Conservation (phyloP, 1,140 invertebrate species). For the Trichogramma pretiosum region DNA sequence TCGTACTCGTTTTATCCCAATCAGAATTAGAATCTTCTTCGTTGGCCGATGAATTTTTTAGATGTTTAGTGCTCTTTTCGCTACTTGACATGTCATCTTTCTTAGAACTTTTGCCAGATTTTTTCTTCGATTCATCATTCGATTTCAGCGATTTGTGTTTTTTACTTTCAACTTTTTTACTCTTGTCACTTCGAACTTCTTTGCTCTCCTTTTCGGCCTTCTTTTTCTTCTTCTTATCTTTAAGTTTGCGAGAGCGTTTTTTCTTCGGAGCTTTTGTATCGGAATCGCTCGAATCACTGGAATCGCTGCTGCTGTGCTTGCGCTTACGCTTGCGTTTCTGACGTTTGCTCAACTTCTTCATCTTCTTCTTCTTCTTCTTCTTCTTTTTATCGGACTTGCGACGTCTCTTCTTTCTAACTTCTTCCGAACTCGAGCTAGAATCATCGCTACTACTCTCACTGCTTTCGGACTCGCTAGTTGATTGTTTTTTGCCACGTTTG, state of each 20-base stretch:
- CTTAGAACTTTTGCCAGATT: not conserved
- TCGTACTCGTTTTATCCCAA: constrained; percentile 9
- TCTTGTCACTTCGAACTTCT: constrained; percentile 13
- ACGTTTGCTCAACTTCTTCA: constrained; percentile 21
- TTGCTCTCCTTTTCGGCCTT: constrained; percentile 9
- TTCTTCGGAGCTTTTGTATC: constrained; percentile 17
- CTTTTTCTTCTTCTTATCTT: constrained; percentile 23
- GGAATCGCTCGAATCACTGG: constrained; percentile 35
- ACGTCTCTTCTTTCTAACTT: constrained; percentile 27
- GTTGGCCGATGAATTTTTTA: too few species aligned
- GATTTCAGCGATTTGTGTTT: constrained; percentile 9
- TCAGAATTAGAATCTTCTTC: constrained; percentile 8
- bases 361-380: constrained; percentile 27
- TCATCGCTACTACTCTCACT: constrained; percentile 28
- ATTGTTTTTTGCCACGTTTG: constrained; percentile 22
- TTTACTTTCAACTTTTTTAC: constrained; percentile 18
- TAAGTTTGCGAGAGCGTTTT: constrained; percentile 10
- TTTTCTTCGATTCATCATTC: constrained; percentile 15
- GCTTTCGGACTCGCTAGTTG: constrained; percentile 29
- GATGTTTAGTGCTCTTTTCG: not conserved
- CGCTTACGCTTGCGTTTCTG: constrained; percentile 13
- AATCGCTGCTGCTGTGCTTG: constrained; percentile 24
- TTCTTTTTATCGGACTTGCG: constrained; percentile 25
- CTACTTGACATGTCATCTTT: not conserved
- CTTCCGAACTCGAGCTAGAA: constrained; percentile 21